Evolutionary conservation across 2,888 invertebrate species (phyloP).

Genomic region (Periphyllus acericola): DNA sequence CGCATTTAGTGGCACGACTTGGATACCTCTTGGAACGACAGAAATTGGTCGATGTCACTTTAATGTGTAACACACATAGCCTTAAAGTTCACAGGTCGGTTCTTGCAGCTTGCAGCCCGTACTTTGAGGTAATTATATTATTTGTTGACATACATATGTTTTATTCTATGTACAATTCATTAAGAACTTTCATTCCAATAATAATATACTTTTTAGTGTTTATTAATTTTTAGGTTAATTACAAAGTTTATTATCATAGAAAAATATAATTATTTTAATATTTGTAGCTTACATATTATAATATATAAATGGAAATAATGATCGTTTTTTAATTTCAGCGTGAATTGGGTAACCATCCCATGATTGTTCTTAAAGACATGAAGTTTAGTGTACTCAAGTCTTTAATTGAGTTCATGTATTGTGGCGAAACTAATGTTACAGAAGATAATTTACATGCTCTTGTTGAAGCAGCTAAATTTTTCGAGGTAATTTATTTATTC

Average conservation of each 20-base stretch:
- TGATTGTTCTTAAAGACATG: slow-evolving; percentile 74
- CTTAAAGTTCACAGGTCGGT: slow-evolving; percentile 80
- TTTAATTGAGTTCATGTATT: slow-evolving; percentile 81
- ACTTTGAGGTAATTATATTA: slow-evolving; percentile 78
- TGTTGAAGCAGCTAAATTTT: slow-evolving; percentile 76
- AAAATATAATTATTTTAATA: neutral
- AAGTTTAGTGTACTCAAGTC: slow-evolving; percentile 78
- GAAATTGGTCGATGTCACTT: slow-evolving; percentile 78
- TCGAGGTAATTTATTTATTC: slow-evolving; percentile 70
- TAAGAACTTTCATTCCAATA: neutral
- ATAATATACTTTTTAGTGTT: neutral
- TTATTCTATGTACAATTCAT: neutral
- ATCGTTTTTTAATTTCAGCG: slow-evolving; percentile 48
- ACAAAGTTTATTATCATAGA: no score
- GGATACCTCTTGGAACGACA: slow-evolving; percentile 79
- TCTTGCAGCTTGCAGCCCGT: slow-evolving; percentile 85
- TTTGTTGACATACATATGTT: neutral
- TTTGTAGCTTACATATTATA: neutral
- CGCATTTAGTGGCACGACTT: slow-evolving; percentile 76
- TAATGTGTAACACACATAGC: slow-evolving; percentile 80
- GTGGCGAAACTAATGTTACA: slow-evolving; percentile 77
- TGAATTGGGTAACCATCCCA: slow-evolving; percentile 69
- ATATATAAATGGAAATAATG: neutral
- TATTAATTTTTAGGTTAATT: neutral
- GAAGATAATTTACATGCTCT: slow-evolving; percentile 77